Evolutionary conservation across 1,140 invertebrate species (phyloP).

Genomic region (Rhyacophila brunnea): DNA sequence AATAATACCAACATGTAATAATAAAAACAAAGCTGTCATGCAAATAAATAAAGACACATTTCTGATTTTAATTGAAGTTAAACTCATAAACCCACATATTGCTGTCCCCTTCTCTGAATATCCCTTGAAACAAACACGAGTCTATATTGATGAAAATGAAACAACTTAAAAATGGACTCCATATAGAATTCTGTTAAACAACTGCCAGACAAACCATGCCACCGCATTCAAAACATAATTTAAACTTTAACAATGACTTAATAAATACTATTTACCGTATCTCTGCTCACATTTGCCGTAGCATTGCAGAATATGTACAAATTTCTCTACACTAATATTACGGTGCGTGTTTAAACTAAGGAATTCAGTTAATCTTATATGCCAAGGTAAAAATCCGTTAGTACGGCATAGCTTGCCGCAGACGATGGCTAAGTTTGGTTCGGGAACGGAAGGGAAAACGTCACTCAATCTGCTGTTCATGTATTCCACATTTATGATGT

Average conservation of each 20-base stretch:
- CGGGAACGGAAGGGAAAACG: conserved; percentile 56
- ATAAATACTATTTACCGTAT: conserved; percentile 61
- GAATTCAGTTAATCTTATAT: conserved; percentile 69
- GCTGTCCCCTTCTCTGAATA: too few relatives aligned
- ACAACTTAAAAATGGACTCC: too few relatives aligned
- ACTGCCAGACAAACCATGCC: too few relatives aligned
- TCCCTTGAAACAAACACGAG: too few relatives aligned
- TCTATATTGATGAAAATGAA: too few relatives aligned
- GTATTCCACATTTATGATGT: conserved; percentile 47
- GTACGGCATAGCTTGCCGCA: conserved; percentile 59
- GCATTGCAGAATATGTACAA: conserved; percentile 56
- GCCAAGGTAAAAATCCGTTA: conserved; percentile 68
- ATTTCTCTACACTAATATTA: conserved; percentile 55
- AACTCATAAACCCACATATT: too few relatives aligned
- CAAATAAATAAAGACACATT: too few relatives aligned
- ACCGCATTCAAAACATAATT: too few relatives aligned
- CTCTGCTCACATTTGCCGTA: conserved; percentile 68
- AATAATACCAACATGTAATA: too few relatives aligned
- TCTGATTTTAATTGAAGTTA: too few relatives aligned
- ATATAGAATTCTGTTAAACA: too few relatives aligned
- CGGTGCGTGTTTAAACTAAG: conserved; percentile 57
- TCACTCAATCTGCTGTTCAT: conserved; percentile 52
- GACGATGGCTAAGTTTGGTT: conserved; percentile 66
- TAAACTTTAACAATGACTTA: conserved; percentile 28
- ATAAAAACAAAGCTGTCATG: too few relatives aligned